Evolutionary conservation across 1,140 invertebrate species (phyloP).

Genomic region (Papilio polytes): DNA sequence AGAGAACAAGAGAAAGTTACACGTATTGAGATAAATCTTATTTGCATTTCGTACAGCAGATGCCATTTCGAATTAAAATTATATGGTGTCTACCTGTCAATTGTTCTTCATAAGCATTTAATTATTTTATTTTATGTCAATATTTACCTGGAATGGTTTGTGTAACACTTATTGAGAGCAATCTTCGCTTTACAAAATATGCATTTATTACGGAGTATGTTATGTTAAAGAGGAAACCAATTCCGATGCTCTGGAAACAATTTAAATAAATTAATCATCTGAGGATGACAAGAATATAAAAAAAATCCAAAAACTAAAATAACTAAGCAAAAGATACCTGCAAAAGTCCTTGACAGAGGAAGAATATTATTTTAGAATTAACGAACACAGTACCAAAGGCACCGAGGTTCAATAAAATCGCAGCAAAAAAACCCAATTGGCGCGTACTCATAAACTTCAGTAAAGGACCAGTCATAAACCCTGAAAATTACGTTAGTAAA

Average conservation of each 20-base stretch:
- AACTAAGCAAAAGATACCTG: constrained; percentile 50
- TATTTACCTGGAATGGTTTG: constrained; percentile 73
- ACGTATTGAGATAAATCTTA: too few species aligned
- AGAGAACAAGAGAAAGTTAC: too few species aligned
- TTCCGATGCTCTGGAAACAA: constrained; percentile 58
- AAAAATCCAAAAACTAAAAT: not conserved
- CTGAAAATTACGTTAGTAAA: constrained; percentile 49
- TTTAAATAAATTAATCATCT: not conserved
- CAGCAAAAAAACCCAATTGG: constrained; percentile 49
- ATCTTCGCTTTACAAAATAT: constrained; percentile 61
- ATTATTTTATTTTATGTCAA: not conserved
- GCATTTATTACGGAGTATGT: constrained; percentile 55
- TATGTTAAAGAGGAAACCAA: constrained; percentile 56
- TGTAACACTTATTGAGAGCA: constrained; percentile 65
- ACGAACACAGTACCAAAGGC: constrained; percentile 53
- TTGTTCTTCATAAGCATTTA: too few species aligned
- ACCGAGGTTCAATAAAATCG: constrained; percentile 52
- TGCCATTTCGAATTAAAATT: too few species aligned
- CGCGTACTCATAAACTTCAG: constrained; percentile 58
- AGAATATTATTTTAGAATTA: constrained; percentile 50
- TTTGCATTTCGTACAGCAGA: too few species aligned
- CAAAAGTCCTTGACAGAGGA: constrained; percentile 55
- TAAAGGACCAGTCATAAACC: constrained; percentile 52
- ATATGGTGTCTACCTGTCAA: too few species aligned
- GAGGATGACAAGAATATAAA: not conserved